A percentile compares a stretch with the other conserved stretches of the same genome.
Conservation (phyloP, 1,140 invertebrate genomes). For the Formica selysi region DNA sequence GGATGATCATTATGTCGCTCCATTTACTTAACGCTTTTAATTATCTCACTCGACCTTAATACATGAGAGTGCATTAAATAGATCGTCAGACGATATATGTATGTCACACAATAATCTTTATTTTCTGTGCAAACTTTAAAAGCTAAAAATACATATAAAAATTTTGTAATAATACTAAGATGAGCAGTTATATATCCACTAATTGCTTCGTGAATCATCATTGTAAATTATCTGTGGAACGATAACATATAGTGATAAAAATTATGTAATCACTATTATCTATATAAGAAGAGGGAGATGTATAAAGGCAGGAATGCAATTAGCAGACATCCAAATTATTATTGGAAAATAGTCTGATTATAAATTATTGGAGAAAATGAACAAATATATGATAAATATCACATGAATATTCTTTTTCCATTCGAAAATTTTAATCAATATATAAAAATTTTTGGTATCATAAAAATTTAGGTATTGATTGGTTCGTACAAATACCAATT, state of each 20-base stretch:
- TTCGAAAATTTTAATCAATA: neutral
- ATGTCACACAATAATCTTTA: neutral
- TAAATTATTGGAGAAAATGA: neutral
- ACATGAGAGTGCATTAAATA: slow-evolving; percentile 20
- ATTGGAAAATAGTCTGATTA: neutral
- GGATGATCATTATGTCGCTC: slow-evolving; percentile 15
- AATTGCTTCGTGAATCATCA: slow-evolving; percentile 21
- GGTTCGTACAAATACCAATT: neutral
- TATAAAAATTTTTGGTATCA: neutral
- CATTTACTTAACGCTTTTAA: slow-evolving; percentile 49
- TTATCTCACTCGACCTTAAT: slow-evolving; percentile 44
- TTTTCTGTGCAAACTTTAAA: neutral
- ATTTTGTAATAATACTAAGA: neutral
- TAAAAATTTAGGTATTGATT: neutral
- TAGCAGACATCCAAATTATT: neutral
- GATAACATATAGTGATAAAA: slow-evolving; percentile 37
- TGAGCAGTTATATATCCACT: neutral
- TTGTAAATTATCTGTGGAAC: slow-evolving; percentile 8
- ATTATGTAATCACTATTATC: slow-evolving; percentile 22
- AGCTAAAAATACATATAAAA: neutral
- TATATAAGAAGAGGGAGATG: neutral
- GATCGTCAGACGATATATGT: neutral
- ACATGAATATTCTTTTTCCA: neutral
- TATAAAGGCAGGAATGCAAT: neutral
- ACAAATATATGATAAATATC: neutral